phyloP scores from a whole-genome alignment of 2,113 vertebrate species.

The Chaetorhynchus papuensis region DNA sequence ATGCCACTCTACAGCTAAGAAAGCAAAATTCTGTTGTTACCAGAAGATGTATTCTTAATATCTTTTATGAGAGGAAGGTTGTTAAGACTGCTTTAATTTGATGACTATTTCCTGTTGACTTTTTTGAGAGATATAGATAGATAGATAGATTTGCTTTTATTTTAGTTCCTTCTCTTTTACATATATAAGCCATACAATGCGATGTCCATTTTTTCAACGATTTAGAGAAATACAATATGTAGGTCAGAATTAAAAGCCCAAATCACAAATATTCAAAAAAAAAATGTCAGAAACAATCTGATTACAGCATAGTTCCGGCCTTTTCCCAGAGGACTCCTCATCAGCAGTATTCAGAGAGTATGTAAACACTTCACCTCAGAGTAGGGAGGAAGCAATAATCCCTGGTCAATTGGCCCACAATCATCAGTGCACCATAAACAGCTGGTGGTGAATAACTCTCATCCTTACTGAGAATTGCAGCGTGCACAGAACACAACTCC shows the following conservation, averaged over 20 bases:
- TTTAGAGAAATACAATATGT: neutral
- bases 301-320: neutral
- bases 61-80: neutral
- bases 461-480: neutral
- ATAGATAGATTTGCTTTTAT: neutral
- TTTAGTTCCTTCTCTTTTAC: neutral
- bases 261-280: neutral
- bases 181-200: neutral
- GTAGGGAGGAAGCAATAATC: slow-evolving; percentile 25
- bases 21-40: neutral
- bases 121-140: neutral
- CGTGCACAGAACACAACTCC: neutral
- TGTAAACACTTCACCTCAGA: slow-evolving; percentile 47
- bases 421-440: slow-evolving; percentile 38
- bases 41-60: neutral
- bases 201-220: neutral
- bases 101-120: neutral
- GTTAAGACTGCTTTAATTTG: neutral
- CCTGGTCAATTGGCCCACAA: slow-evolving; percentile 44
- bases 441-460: slow-evolving; percentile 45
- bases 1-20: neutral
- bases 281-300: neutral
- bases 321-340: neutral
- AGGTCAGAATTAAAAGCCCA: neutral
- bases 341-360: slow-evolving; percentile 21